Conservation (phyloP, 2,797 vertebrate species). For the Ctenochaetus hawaiiensis region DNA sequence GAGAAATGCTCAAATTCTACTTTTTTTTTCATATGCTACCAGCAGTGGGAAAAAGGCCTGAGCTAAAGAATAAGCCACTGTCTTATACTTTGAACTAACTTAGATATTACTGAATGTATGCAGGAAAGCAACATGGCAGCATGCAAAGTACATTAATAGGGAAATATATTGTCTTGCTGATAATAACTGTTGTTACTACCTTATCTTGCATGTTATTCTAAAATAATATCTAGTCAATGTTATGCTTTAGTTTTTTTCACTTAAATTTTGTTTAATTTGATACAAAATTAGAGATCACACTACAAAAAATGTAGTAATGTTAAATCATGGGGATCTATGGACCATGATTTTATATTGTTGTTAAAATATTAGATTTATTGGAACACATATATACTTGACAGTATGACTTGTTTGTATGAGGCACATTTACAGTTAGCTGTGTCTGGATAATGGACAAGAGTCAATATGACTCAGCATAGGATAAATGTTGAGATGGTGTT, state of each 20-base stretch:
- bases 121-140: background rate
- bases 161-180: conserved; percentile 2
- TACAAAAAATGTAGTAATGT: background rate
- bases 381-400: conserved; percentile 41
- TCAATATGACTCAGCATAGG: conserved; percentile 90
- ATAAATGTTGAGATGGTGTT: conserved; percentile 56
- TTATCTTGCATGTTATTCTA: background rate
- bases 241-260: background rate
- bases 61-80: background rate
- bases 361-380: conserved; percentile 73
- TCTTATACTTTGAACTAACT: background rate
- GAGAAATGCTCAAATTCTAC: background rate
- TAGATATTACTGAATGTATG: background rate
- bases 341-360: conserved; percentile 57
- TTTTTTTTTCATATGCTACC: background rate
- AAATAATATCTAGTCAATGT: background rate
- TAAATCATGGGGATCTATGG: conserved; percentile 18
- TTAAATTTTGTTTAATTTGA: background rate
- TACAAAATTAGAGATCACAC: background rate
- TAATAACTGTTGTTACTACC: background rate
- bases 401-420: conserved; percentile 55
- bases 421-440: conserved; percentile 70
- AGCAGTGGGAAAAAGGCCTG: background rate
- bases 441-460: conserved; percentile 71
- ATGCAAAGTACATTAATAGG: background rate